Conservation (phyloP, 2,113 vertebrate genomes). For the Neolamprologus hecqui region DNA sequence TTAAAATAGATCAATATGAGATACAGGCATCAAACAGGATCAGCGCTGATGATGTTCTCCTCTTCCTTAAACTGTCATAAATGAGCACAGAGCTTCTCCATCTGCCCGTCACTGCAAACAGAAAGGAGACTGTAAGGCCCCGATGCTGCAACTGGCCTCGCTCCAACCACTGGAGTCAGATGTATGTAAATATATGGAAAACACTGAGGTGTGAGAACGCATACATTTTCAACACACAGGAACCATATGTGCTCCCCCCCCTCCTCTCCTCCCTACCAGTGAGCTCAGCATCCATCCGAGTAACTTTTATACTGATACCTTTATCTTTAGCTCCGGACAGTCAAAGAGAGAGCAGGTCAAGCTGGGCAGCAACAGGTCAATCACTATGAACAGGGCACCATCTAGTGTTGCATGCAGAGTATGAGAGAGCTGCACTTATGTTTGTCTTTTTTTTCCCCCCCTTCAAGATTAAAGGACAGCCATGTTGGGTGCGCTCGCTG, state of each 20-base stretch:
- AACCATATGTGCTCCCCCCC: neutral
- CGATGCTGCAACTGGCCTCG: neutral
- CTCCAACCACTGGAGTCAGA: neutral
- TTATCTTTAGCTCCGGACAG: neutral
- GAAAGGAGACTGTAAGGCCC: neutral
- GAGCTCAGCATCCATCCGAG: neutral
- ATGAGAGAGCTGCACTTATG: neutral
- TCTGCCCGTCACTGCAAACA: neutral
- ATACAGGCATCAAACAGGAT: neutral
- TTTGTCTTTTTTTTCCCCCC: rapidly evolving
- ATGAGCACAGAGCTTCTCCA: neutral
- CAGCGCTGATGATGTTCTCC: neutral
- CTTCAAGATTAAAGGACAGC: neutral
- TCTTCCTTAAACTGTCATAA: neutral
- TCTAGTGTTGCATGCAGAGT: constrained; percentile 55
- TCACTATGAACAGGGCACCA: constrained; percentile 54
- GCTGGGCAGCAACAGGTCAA: constrained; percentile 42
- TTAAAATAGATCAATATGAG: constrained; percentile 7
- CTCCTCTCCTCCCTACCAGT: neutral
- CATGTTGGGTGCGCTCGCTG: neutral
- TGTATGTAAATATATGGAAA: constrained; percentile 46
- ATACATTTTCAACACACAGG: constrained; percentile 2
- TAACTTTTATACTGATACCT: neutral
- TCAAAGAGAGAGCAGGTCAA: neutral
- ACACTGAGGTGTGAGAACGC: constrained; percentile 18